These are phyloP conservation scores for Archaeoteleia sp. DNA, from an alignment of 2,888 invertebrate species.

Conservation along the genomic window DNA sequence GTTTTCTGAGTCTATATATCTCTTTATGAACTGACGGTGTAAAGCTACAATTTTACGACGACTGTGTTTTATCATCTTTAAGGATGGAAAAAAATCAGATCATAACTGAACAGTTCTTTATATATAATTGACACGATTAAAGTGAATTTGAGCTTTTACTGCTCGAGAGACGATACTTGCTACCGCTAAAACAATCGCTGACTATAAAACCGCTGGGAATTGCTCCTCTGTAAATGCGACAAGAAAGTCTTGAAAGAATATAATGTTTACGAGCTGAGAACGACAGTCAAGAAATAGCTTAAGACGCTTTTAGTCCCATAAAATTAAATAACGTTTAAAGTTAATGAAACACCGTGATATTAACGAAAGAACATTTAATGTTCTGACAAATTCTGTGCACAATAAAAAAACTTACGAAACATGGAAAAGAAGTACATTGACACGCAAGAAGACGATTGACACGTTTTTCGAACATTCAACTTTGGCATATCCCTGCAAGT, in stretches of 20 bases:
- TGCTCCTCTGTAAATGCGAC: slow-evolving; percentile 32
- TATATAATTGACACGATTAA: slow-evolving; percentile 33
- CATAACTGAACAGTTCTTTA: slow-evolving; percentile 21
- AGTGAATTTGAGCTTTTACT: slow-evolving; percentile 20
- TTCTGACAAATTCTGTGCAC: slow-evolving; percentile 12
- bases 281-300: slow-evolving; percentile 30
- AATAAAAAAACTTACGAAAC: slow-evolving; percentile 7
- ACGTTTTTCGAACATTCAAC: too few relatives aligned
- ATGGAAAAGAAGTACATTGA: too few relatives aligned
- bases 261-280: slow-evolving; percentile 35
- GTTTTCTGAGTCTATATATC: not conserved
- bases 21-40: slow-evolving; percentile 14
- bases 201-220: slow-evolving; percentile 24
- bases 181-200: slow-evolving; percentile 29
- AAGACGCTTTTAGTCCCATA: slow-evolving; percentile 33
- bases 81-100: slow-evolving; percentile 28
- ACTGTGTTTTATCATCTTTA: slow-evolving; percentile 16
- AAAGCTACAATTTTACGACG: slow-evolving; percentile 6
- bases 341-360: slow-evolving; percentile 29
- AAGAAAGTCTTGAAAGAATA: slow-evolving; percentile 27
- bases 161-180: slow-evolving; percentile 18
- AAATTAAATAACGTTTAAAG: slow-evolving; percentile 33
- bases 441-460: too few relatives aligned
- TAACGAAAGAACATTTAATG: slow-evolving; percentile 1
- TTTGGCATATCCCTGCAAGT: too few relatives aligned